Evolutionary conservation across 2,888 invertebrate genomes (phyloP).

Genomic region (Pristionchus maxplancki): DNA sequence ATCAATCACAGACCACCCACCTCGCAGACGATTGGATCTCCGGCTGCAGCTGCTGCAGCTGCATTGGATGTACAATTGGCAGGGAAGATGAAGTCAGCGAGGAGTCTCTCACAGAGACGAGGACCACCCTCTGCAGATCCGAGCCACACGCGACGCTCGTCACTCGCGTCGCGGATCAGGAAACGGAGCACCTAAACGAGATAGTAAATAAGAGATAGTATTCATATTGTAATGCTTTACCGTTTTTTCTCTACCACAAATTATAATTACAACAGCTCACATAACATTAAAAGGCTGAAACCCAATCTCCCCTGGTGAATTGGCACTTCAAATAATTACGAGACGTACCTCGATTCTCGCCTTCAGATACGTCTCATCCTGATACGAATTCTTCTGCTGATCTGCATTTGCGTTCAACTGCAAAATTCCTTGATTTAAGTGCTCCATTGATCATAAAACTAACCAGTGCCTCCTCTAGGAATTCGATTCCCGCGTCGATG

Average conservation of each 20-base stretch:
- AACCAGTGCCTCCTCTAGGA: slow-evolving; percentile 37
- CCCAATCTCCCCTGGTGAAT: not conserved
- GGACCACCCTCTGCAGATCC: slow-evolving; percentile 48
- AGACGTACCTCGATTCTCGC: slow-evolving; percentile 38
- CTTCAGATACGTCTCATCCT: slow-evolving; percentile 35
- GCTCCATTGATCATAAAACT: not conserved
- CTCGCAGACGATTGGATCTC: not conserved
- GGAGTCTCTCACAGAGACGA: slow-evolving; percentile 50
- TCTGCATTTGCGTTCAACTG: slow-evolving; percentile 10
- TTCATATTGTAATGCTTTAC: no score
- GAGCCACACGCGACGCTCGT: not conserved
- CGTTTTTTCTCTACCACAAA: no score
- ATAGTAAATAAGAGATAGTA: no score
- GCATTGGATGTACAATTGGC: no score
- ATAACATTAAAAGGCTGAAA: not conserved
- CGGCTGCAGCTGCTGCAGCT: not conserved
- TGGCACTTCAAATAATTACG: no score
- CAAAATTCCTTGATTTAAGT: not conserved
- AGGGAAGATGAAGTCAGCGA: slow-evolving; percentile 54
- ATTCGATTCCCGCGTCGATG: not conserved
- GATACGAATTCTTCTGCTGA: slow-evolving; percentile 20
- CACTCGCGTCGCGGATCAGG: not conserved
- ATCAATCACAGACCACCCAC: no score
- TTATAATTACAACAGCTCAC: not conserved
- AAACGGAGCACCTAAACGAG: slow-evolving; percentile 14